Base-by-base conservation (phyloP, 2,888 invertebrate species). In the Oligia latruncula region DNA sequence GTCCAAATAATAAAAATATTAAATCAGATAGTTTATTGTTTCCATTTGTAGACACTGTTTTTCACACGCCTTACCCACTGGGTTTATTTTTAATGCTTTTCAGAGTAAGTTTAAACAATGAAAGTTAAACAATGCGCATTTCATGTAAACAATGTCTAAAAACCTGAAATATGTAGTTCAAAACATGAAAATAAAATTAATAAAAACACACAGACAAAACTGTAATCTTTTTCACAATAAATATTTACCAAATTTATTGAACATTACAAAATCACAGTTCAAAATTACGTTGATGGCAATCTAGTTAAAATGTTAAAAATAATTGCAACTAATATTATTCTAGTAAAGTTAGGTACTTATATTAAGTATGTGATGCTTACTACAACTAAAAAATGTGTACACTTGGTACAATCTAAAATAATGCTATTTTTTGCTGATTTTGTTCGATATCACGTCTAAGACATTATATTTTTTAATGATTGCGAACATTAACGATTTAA, bases 231-330 rank as follows among this genome's bases (percentile, higher is more conserved):
- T 76, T 86, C 80, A 71, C 74, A 89, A 89, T 90, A 90, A 89
- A 90, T 88, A 89, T 89, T 85, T 84, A 83, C 77, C 84, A 89
- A 88, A 52, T 76, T 92, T 93, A 95, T 96, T 95, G 95, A 95
- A 96, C 95, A 95, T 96, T 93, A 94, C 88, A 93, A 93, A 94
- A 96, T 96, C 96, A 96, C 96, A 96, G 96, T 96, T 95, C 92
- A 95, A 95, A 95, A 95, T 95, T 95, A 95, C 95, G 81, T 94
- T 93, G 93, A 96, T 97, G 96, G 96, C 96, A 96, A 95, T 93
- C 88, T 90, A 88, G 90, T 91, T 90, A 85, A 89, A 89, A 91
- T 77, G 80, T 87, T 87, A 92, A 90, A 92, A 89, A 91, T 85
- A 92, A 93, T 93, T 92, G 90, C 89, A 91, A 91, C 88, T 94